phyloP scores from a whole-genome alignment of 1,140 invertebrate species.

The Campoletis sonorensis region DNA sequence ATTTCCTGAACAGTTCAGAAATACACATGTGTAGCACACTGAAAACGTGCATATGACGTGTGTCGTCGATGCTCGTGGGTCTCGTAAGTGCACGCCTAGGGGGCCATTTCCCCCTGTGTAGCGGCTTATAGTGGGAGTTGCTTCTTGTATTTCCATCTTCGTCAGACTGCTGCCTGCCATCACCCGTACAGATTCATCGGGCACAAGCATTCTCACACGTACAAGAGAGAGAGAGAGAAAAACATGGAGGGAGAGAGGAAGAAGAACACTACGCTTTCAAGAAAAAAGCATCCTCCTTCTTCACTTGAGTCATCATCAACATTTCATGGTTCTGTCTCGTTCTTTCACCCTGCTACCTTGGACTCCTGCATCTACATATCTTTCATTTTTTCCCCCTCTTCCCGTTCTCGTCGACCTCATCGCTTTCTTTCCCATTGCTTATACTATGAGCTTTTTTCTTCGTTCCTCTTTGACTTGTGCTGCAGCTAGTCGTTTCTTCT shows the following conservation, averaged over 20 bases:
- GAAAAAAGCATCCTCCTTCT: conserved; percentile 35
- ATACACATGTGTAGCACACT: conserved; percentile 61
- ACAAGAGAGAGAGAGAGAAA: not conserved
- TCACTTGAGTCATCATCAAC: conserved; percentile 36
- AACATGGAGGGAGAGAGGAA: not conserved
- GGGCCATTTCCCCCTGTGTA: conserved; percentile 14
- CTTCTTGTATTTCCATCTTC: conserved; percentile 53
- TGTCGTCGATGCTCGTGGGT: conserved; percentile 52
- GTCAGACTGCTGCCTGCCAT: conserved; percentile 33
- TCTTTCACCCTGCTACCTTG: conserved; percentile 23
- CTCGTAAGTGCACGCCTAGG: conserved; percentile 36
- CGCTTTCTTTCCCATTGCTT: conserved; percentile 32
- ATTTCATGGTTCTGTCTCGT: conserved; percentile 21
- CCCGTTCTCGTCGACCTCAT: not conserved
- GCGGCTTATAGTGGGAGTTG: conserved; percentile 59
- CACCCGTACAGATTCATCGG: not conserved
- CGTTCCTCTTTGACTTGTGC: conserved; percentile 26
- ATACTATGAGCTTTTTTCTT: conserved; percentile 26
- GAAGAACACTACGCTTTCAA: not conserved
- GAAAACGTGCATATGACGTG: conserved; percentile 58
- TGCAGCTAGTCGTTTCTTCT: conserved; percentile 22
- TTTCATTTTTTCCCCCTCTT: not conserved
- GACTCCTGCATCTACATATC: conserved; percentile 44
- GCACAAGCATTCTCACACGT: conserved; percentile 2
- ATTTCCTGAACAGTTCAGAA: not conserved